These are phyloP conservation scores for Oscheius sp. DNA, from an alignment of 2,888 invertebrate species.

Conservation along the genomic window DNA sequence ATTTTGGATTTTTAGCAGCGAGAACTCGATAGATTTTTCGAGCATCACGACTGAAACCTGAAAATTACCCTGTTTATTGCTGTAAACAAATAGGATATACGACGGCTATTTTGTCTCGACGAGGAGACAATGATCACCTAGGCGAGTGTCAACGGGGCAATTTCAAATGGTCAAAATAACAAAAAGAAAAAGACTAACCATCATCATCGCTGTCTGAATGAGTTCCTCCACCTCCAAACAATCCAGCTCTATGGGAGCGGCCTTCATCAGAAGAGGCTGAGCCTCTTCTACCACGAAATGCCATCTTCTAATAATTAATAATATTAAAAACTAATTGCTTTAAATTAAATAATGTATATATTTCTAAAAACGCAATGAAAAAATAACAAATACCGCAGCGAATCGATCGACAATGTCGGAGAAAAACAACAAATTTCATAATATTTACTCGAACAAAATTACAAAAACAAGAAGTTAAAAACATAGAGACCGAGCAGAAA, in stretches of 20 bases:
- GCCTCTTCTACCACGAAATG: constrained; percentile 19
- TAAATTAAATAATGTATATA: background rate
- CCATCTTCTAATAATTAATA: constrained; percentile 1
- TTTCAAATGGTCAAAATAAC: background rate
- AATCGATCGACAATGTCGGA: background rate
- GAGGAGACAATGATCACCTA: background rate
- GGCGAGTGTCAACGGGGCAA: background rate
- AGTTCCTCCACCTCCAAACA: constrained; percentile 1
- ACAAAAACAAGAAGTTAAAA: too few relatives aligned
- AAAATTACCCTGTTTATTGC: background rate
- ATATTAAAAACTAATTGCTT: background rate
- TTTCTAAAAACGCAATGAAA: background rate
- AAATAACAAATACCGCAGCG: background rate
- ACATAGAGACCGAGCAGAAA: background rate
- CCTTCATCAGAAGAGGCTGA: constrained; percentile 33
- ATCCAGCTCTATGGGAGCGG: background rate
- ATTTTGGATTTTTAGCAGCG: constrained; percentile 23
- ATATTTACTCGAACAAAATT: too few relatives aligned
- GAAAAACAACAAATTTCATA: too few relatives aligned
- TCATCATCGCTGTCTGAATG: constrained; percentile 24
- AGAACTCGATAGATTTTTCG: constrained; percentile 34
- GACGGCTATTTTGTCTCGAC: background rate
- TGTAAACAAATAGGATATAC: background rate
- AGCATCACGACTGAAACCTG: constrained; percentile 29
- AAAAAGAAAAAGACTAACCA: background rate